phyloP scores from a whole-genome alignment of 53 echinoderm and acorn worm species.

The Temnopleurus reevesii region DNA sequence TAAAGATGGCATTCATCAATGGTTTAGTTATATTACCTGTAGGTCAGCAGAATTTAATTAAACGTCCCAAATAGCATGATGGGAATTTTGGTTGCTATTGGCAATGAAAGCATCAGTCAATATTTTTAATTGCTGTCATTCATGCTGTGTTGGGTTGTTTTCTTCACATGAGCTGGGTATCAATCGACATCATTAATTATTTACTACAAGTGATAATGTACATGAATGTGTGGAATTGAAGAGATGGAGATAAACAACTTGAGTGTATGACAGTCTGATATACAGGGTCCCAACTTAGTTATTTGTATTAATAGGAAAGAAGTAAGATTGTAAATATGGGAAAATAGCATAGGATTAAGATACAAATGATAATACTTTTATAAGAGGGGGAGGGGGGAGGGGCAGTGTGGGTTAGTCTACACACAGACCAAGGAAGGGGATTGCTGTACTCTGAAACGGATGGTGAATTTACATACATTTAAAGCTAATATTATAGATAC shows the following conservation, averaged over 20 bases:
- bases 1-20: neutral
- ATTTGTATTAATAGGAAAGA: no score
- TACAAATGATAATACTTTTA: no score
- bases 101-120: neutral
- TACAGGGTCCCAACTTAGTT: no score
- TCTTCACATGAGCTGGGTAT: neutral
- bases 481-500: no score
- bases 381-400: no score
- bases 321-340: no score
- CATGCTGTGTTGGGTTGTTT: neutral
- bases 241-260: neutral
- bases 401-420: no score
- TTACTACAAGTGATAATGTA: conserved; percentile 3
- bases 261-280: no score
- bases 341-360: no score
- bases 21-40: neutral
- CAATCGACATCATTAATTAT: neutral
- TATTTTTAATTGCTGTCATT: conserved; percentile 26
- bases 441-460: no score
- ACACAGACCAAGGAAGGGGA: no score
- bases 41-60: conserved; percentile 16
- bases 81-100: neutral
- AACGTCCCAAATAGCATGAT: neutral
- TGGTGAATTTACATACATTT: no score
- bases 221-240: neutral